Evolutionary conservation across 1,140 invertebrate species (phyloP), one percentile per base, ranked within the genome.

Genomic region (Leptinotarsa undecemlineata): DNA sequence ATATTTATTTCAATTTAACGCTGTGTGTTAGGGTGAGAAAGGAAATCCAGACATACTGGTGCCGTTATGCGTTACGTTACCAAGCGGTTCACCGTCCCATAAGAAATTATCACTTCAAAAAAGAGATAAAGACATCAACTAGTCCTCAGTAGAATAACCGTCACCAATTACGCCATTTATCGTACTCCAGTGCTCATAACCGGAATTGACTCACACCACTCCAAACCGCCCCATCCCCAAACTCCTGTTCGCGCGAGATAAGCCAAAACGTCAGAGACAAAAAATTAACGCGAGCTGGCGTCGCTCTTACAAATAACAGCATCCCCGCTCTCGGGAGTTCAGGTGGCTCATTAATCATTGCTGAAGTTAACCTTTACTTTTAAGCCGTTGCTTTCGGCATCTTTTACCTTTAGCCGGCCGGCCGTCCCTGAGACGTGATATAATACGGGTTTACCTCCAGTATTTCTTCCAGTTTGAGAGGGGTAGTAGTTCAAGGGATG

Each of bases 211-310:
- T 42, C 33, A 42, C 33, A 42, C 33, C 6, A 42, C 33, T 42
- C 8, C 33, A 42, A 42, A 42, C 8, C 8, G 33, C 33, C 33
- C 8, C 8, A 42, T 42, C 33, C 8, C 8, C 33, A 1, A 11
- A 42, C 33, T 42, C 33, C 33, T 42, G 33, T 42, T 2, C 33
- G 33, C 51, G 15, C 15, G 51, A 57, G 51, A 57, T 57, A 57
- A 57, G 51, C 51, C 51, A 57, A 57, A 57, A 57, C n/a, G 51
- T 57, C 51, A 57, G n/a, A 57, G 51, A 57, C 51, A 57, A 57
- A 57, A 57, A 57, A 57, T 15, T 57, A 57, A 19, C 13, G 51
- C 13, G 51, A 57, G 51, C 51, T 17, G 51, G 17, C 51, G 51
- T 57, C 51, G 51, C 51, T 19, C 15, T 15, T 57, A 57, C 51